Evolutionary conservation across 2,888 invertebrate species (phyloP).

Genomic region (Eustalomyia histrio): DNA sequence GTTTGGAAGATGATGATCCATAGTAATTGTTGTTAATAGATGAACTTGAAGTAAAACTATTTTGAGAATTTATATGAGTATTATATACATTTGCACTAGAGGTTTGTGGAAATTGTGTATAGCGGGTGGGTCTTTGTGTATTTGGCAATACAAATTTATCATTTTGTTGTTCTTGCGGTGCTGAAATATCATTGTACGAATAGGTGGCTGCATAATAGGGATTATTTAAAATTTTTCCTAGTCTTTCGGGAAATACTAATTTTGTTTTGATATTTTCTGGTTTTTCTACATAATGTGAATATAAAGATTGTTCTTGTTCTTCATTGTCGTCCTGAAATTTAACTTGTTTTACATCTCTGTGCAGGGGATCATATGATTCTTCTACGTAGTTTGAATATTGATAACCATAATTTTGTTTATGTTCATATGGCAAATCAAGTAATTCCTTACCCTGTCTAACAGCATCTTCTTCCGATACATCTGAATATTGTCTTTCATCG

Average conservation of each 20-base stretch:
- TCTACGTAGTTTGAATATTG: slow-evolving; percentile 46
- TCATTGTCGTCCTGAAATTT: slow-evolving; percentile 37
- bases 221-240: slow-evolving; percentile 75
- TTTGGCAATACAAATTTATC: slow-evolving; percentile 70
- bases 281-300: slow-evolving; percentile 8
- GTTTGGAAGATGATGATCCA: slow-evolving; percentile 23
- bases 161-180: slow-evolving; percentile 48
- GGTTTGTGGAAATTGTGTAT: slow-evolving; percentile 2
- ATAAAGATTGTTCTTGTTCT: not conserved
- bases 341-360: slow-evolving; percentile 25
- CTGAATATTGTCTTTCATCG: slow-evolving; percentile 39
- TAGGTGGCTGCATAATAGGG: slow-evolving; percentile 70
- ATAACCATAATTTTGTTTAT: slow-evolving; percentile 61
- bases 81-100: slow-evolving; percentile 18
- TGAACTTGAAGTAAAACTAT: slow-evolving; percentile 35
- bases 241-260: slow-evolving; percentile 80
- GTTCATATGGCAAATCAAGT: slow-evolving; percentile 52
- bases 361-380: slow-evolving; percentile 14
- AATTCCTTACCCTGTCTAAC: slow-evolving; percentile 59
- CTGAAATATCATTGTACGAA: slow-evolving; percentile 19
- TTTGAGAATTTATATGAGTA: slow-evolving; percentile 26
- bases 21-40: slow-evolving; percentile 60
- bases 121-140: slow-evolving; percentile 62
- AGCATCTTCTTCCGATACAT: slow-evolving; percentile 40
- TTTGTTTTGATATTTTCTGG: not conserved